Conservation (phyloP, 2,888 invertebrate species). For the Agriopis aurantiaria region DNA sequence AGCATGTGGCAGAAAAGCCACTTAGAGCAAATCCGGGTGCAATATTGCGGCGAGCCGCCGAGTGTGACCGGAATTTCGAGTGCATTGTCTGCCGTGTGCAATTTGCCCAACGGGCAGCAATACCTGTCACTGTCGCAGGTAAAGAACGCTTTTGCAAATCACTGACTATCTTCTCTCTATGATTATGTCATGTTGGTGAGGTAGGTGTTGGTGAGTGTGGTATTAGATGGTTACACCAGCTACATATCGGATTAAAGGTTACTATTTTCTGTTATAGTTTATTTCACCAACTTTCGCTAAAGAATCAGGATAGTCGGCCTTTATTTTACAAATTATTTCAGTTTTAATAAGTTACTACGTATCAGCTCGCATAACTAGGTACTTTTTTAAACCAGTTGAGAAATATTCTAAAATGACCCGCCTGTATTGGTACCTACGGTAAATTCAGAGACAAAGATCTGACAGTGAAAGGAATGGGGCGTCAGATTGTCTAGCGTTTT, state of each 20-base stretch:
- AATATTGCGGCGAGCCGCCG: constrained; percentile 33
- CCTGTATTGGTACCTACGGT: neutral
- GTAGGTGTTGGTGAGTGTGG: too few relatives aligned
- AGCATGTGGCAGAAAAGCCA: constrained; percentile 27
- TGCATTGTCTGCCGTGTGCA: constrained; percentile 42
- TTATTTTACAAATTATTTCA: too few relatives aligned
- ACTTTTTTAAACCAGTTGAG: too few relatives aligned
- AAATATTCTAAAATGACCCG: too few relatives aligned
- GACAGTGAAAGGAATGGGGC: constrained; percentile 12
- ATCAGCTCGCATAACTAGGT: too few relatives aligned
- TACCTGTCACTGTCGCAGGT: constrained; percentile 44
- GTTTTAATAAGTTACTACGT: too few relatives aligned
- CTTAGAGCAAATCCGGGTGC: constrained; percentile 37
- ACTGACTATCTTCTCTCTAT: constrained; percentile 17
- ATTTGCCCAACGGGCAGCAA: constrained; percentile 44
- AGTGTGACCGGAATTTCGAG: constrained; percentile 51
- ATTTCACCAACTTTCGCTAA: too few relatives aligned
- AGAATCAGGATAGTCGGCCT: too few relatives aligned
- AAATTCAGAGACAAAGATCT: constrained; percentile 14
- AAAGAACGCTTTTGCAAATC: constrained; percentile 30
- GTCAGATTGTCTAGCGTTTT: constrained; percentile 22
- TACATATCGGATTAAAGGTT: neutral
- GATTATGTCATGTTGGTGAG: neutral
- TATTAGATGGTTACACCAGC: too few relatives aligned
- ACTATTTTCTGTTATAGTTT: neutral